Base-by-base conservation (phyloP, 2,113 vertebrate species). In the Catharus fuscescens region DNA sequence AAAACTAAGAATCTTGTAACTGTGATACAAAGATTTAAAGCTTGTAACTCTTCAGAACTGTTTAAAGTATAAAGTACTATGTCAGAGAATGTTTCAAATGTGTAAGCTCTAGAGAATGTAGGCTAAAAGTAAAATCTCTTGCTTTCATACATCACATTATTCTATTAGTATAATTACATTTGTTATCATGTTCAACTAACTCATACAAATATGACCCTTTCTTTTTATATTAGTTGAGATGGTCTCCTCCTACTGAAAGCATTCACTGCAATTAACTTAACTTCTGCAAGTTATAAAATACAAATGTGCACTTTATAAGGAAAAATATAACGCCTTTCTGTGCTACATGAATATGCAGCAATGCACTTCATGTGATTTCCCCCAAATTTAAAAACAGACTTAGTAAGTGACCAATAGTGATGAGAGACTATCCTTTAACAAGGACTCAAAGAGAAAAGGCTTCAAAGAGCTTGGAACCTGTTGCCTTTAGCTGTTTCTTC, bases 401-500 rank as follows among this genome's bases (percentile, higher is more conserved):
- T 64, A 86, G 57, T 59, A 70, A 92, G 62, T 80, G 86, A 93
- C 78, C 74, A 66, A 18, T 8, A 86, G 29, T 60, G 47, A 81
- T 40, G 54, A 89, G 2, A 93, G 70, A 87, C 29, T 69, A 76
- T 76, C n/a, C 25, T 77, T 80, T 74, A 73, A 53, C 44, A 71
- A 62, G 54, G 25, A 74, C 36, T 93, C 76, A 70, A 45, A 91
- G 23, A 88, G 53, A 45, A 50, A 81, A 76, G 74, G 44, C 87
- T 95, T 94, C 95, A 93, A 93, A 94, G 77, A 64, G 52, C 70
- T 84, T 67, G 76, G 78, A 93, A 92, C 91, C 85, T 90, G 88
- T 89, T 95, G 88, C 96, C 80, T 86, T 80, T 10, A 94, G 92
- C 87, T 76, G 47, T 94, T 83, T 83, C 91, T 92, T 95, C 86